Evolutionary conservation across 92 coral and sea anemone species (phyloP).

Genomic region (Epizoanthus scotinus): DNA sequence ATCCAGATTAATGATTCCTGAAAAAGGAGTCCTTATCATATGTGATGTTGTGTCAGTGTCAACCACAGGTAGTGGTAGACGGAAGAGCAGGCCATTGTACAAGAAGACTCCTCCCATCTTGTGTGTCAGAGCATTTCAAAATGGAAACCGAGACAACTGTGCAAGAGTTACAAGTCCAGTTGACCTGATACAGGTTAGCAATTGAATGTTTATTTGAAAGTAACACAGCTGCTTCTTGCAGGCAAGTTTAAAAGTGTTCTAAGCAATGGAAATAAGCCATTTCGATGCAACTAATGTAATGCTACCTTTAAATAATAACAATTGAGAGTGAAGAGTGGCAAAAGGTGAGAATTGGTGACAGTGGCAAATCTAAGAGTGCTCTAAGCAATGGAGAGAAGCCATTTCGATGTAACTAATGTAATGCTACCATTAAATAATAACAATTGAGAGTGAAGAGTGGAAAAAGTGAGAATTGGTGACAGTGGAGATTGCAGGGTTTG

Average conservation of each 20-base stretch:
- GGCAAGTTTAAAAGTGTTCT: not conserved
- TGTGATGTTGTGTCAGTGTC: slow-evolving; percentile 40
- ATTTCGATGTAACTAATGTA: not conserved
- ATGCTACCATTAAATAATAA: not conserved
- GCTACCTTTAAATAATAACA: not conserved
- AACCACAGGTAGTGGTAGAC: slow-evolving; percentile 48
- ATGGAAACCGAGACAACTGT: slow-evolving; percentile 91
- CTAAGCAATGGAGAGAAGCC: not conserved
- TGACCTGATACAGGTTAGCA: slow-evolving; percentile 70
- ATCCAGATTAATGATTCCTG: too few species aligned
- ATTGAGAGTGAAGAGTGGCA: not conserved
- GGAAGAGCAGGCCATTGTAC: slow-evolving; percentile 68
- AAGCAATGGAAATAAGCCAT: not conserved
- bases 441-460: not conserved
- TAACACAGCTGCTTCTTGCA: not conserved
- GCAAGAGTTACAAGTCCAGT: slow-evolving; percentile 88
- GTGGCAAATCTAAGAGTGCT: not conserved
- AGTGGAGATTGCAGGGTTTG: not conserved
- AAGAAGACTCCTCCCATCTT: slow-evolving; percentile 74
- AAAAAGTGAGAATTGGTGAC: not conserved
- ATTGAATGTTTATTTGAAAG: too few species aligned
- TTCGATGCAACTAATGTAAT: not conserved
- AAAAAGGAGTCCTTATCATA: not conserved
- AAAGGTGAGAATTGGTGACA: not conserved
- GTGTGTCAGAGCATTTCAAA: slow-evolving; percentile 92